Base-by-base conservation (phyloP, 2,888 invertebrate species). In the Sympetrum striolatum region DNA sequence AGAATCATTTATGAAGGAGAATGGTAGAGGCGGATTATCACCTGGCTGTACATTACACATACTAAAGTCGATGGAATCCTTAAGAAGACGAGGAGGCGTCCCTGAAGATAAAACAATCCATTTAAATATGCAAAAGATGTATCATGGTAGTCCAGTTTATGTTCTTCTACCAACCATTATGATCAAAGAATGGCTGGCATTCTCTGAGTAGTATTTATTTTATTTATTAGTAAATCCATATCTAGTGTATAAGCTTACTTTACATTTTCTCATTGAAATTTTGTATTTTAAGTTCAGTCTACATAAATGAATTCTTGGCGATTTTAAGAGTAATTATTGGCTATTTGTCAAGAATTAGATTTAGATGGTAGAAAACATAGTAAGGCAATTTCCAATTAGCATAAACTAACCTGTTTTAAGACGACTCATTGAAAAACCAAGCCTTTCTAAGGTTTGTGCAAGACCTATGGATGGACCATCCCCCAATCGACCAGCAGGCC, bases 401-500 rank as follows among this genome's bases (percentile, higher is more conserved):
- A 44, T n/a, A 90, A 82, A 39, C 37, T 90, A n/a, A 95, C 97
- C 98, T 86, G 98, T 98, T 95, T 98, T 97, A 2, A 98, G 94
- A 92, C 98, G 94, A 2, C 97, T 97, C 94, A 98, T 96, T 92
- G 94, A 95, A 93, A 98, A 97, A 44, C 96, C 96, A 81, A 97
- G 94, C 73, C 94, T 94, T 91, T 96, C 95, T 44, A 98, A 94
- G 73, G 97, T 97, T 92, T 96, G 94, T 0, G 97, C 97, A 91
- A 98, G 94, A 0, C 96, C 97, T 92, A 97, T 95, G 2, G 98
- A 95, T 0, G 98, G 96, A 91, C 95, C 95, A 94, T 98, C 98
- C 2, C 96, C 97, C n/a, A 97, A 94, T 92, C 98, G 94, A 0
- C 98, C 98, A 39, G 98, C 98, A 3, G 97, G 96, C 91, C 94